Percentiles rank a stretch among this genome's conserved stretches.
Conservation (phyloP, 2,797 vertebrate genomes). For the Rhinatrema bivittatum region DNA sequence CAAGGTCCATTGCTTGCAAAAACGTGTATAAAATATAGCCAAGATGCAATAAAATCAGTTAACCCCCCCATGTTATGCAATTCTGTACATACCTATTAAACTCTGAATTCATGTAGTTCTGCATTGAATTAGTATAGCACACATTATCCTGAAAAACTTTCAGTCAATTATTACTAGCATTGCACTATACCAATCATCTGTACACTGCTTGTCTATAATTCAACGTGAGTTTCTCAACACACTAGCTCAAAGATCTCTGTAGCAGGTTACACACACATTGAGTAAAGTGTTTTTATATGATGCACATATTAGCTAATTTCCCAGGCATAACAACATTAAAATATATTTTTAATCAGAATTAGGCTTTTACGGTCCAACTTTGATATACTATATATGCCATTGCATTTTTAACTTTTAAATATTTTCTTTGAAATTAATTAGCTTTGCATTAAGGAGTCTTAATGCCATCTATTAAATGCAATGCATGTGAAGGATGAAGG, state of each 20-base stretch:
- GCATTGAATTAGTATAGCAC: slow-evolving; percentile 2
- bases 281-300: slow-evolving; percentile 48
- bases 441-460: slow-evolving; percentile 55
- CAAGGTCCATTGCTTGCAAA: slow-evolving; percentile 32
- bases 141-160: too few species aligned
- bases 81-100: too few species aligned
- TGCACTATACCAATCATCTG: slow-evolving; percentile 17
- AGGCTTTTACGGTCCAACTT: slow-evolving; percentile 53
- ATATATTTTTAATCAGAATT: slow-evolving; percentile 59
- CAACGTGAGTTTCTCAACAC: slow-evolving; percentile 21
- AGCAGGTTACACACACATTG: slow-evolving; percentile 46
- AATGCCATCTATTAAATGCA: slow-evolving; percentile 54
- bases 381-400: slow-evolving; percentile 51
- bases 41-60: slow-evolving; percentile 31
- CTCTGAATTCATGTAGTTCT: slow-evolving; percentile 30
- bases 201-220: slow-evolving; percentile 25
- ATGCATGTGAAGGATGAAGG: slow-evolving; percentile 57
- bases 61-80: too few species aligned
- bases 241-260: slow-evolving; percentile 27
- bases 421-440: slow-evolving; percentile 66
- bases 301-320: slow-evolving; percentile 54
- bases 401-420: slow-evolving; percentile 67
- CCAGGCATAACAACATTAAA: slow-evolving; percentile 56
- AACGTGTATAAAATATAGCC: slow-evolving; percentile 38
- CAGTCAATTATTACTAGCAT: too few species aligned